Evolutionary conservation across 1,140 invertebrate genomes (phyloP), one percentile per base, ranked within the genome.

Genomic region (Wasmannia auropunctata): DNA sequence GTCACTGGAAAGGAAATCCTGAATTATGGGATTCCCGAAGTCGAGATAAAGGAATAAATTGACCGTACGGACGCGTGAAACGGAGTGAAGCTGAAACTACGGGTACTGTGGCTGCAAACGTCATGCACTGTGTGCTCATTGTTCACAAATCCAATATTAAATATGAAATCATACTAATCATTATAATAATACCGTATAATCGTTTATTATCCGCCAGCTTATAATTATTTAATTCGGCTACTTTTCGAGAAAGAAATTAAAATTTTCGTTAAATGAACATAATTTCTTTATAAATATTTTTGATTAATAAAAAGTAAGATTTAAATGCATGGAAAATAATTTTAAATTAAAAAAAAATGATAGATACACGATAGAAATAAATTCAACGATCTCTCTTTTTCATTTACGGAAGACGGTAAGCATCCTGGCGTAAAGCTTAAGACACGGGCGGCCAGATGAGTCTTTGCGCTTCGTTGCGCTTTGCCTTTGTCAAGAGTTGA

Each of bases 41-140:
- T 62, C 16, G 54, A 76, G 74, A 76, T 76, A 76, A 62, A 76
- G 54, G 74, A 76, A 76, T 76, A 76, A 76, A 76, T 76, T 76
- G 74, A 76, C 37, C 54, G 54, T n/a, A 16, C 46, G 31, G 14
- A 16, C 70, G n/a, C 43, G 11, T 74, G 49, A 74, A 75, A 37
- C 14, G 22, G 31, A 76, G 74, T 62, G 25, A 62, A 62, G 54
- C 56, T 43, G 54, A 76, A 74, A 28, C 37, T 62, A 11, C 31
- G 40, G 22, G 16, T n/a, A 51, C 8, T 34, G n/a, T 22, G 22
- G 16, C 56, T 58, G 56, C 74, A 28, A 28, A 62, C 16, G 22
- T 28, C 37, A 76, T 28, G n/a, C 54, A 28, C 25, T n/a, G 37
- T 62, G n/a, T n/a, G n/a, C n/a, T 43, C 25, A 76, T 62, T 76